Base-by-base conservation (phyloP, 2,888 invertebrate genomes). In the Pecten maximus region DNA sequence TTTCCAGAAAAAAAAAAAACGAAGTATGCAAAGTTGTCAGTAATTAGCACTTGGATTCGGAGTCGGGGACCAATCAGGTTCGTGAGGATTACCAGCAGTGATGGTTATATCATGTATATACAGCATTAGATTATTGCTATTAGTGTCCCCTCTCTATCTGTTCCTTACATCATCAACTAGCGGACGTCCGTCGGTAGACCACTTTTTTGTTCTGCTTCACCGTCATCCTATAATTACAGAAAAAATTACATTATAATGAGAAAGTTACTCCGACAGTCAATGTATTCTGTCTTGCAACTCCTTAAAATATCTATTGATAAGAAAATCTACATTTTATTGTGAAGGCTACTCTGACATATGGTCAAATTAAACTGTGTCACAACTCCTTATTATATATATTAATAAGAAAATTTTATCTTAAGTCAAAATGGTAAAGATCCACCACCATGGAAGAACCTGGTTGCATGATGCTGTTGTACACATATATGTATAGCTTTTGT, bases 121-220 rank as follows among this genome's bases (percentile, higher is more conserved):
- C 35, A 54, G 6, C 23, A 54, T 2, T n/a, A 23, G n/a, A 35
- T 74, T 74, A 74, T 74, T 74, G 74, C 74, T 74, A n/a, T 23
- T 23, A 6, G 19, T 60, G 23, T 60, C n/a, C 60, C 23, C n/a
- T 23, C 2, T n/a, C 2, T 35, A 19, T 16, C 74, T 35, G 28
- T 54, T 19, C 19, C 60, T 28, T 23, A 35, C 12, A 35, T 28
- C 89, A 88, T 90, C 88, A 91, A 60, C 90, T 91, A 87, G 90
- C 90, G 23, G 91, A 91, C 15, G 89, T 90, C 39, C 91, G 88
- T 15, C 91, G 88, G 40, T 91, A 91, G 10, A 91, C 89, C 74
- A 91, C 89, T 48, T 88, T 90, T 87, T 74, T 44, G 44, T 44
- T 74, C 35, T 74, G 74, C 15, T 74, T 74, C 74, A 74, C 74